Evolutionary conservation across 1,140 invertebrate species (phyloP).

Genomic region (Monochamus saltuarius): DNA sequence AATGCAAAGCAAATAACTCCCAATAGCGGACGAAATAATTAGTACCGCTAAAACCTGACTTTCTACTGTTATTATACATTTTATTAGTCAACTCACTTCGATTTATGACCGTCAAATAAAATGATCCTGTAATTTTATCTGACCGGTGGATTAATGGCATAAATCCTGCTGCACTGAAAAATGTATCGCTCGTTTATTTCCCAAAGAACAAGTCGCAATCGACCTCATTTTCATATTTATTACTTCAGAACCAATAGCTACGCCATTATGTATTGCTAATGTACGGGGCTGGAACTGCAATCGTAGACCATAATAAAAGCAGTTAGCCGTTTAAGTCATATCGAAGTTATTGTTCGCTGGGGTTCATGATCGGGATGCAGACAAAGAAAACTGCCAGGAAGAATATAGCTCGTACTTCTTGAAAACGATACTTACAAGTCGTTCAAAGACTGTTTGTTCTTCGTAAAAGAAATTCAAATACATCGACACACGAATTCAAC

Average conservation of each 20-base stretch:
- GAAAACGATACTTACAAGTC: too few relatives aligned
- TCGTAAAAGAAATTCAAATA: too few relatives aligned
- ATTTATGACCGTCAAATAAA: neutral
- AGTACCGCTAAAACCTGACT: neutral
- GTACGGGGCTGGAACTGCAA: neutral
- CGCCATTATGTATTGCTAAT: neutral
- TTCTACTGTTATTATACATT: neutral
- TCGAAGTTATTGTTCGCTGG: slow-evolving; percentile 1
- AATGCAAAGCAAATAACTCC: neutral
- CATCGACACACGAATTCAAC: too few relatives aligned
- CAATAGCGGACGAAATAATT: slow-evolving; percentile 1
- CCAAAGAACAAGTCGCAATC: slow-evolving; percentile 2
- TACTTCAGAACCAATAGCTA: neutral
- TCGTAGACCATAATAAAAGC: slow-evolving; percentile 1
- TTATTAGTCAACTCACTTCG: neutral
- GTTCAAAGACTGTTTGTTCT: too few relatives aligned
- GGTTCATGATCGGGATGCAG: neutral
- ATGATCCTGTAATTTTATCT: slow-evolving; percentile 1
- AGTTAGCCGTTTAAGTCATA: slow-evolving; percentile 1
- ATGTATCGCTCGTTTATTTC: neutral
- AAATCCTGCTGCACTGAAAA: neutral
- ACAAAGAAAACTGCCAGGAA: neutral
- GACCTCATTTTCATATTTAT: neutral
- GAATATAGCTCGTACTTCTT: neutral
- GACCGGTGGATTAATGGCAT: neutral